Evolutionary conservation across 2,113 vertebrate genomes (phyloP).

Genomic region (Psilopogon haemacephalus): DNA sequence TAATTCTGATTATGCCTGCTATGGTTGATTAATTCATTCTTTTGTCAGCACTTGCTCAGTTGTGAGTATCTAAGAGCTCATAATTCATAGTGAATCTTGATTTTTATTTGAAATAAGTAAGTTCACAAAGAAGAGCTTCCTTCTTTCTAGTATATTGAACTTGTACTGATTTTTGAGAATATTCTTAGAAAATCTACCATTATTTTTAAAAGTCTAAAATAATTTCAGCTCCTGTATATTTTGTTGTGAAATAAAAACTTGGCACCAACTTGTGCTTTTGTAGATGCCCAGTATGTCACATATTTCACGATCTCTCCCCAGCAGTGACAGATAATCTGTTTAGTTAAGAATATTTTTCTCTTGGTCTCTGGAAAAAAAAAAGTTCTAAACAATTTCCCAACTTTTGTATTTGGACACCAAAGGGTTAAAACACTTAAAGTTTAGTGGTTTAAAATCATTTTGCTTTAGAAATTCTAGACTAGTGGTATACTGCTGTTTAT

Average conservation of each 20-base stretch:
- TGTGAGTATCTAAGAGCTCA: background rate
- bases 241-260: slow-evolving; percentile 76
- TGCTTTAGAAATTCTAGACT: slow-evolving; percentile 65
- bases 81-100: background rate
- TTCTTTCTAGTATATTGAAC: background rate
- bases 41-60: background rate
- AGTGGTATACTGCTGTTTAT: slow-evolving; percentile 68
- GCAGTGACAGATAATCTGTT: background rate
- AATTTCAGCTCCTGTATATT: background rate
- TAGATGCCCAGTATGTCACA: slow-evolving; percentile 51
- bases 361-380: slow-evolving; percentile 28
- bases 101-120: background rate
- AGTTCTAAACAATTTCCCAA: slow-evolving; percentile 42
- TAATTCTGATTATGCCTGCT: background rate
- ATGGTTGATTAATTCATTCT: background rate
- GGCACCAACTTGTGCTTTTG: slow-evolving; percentile 76
- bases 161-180: background rate
- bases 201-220: background rate
- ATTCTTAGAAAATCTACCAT: background rate
- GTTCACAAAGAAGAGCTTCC: background rate
- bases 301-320: slow-evolving; percentile 22
- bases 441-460: slow-evolving; percentile 50
- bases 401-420: slow-evolving; percentile 77
- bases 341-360: slow-evolving; percentile 49
- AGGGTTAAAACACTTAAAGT: slow-evolving; percentile 78